Evolutionary conservation across 2,888 invertebrate species (phyloP), one percentile per base, ranked within the genome.

Genomic region (Dynastes tityus): DNA sequence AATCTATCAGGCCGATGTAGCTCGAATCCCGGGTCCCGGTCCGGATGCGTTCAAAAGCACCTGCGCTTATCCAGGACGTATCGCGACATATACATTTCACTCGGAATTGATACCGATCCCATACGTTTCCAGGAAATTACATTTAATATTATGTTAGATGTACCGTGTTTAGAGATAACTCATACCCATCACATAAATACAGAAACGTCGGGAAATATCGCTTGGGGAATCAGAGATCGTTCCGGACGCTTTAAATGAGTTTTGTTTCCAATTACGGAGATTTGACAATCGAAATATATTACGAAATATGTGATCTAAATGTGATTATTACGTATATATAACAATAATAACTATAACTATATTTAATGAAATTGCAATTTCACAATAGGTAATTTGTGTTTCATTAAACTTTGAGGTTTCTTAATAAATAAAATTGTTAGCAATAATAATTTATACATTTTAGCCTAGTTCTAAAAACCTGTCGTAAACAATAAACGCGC

Each of bases 131-230:
- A 74, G 73, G 73, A 74, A 61, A 74, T 74, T 74, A 73, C 73
- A 73, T 73, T 73, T 73, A 74, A 74, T 74, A 74, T 74, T 61
- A 74, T 74, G 73, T 74, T 74, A 74, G 73, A 74, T 74, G 73
- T 74, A 74, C 73, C 73, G 73, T 74, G 45, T 61, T 74, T 74
- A 74, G 73, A 74, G 73, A 74, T 74, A 74, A 61, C 61, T 29
- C 73, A 74, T 74, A 63, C 61, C 73, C 61, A 11, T 61, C 73
- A 61, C 73, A 74, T 74, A 74, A 74, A 74, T 74, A 74, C 49
- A 27, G 73, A 49, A 74, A 22, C 73, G 61, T 63, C 45, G 40
- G 73, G n/a, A 74, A 61, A 74, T 61, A 74, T 74, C 73, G 73
- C 45, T 27, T 5, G 45, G 73, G 73, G 73, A 63, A 45, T 74